phyloP scores from a whole-genome alignment of 2,797 vertebrate species.

The Typhlichthys subterraneus region DNA sequence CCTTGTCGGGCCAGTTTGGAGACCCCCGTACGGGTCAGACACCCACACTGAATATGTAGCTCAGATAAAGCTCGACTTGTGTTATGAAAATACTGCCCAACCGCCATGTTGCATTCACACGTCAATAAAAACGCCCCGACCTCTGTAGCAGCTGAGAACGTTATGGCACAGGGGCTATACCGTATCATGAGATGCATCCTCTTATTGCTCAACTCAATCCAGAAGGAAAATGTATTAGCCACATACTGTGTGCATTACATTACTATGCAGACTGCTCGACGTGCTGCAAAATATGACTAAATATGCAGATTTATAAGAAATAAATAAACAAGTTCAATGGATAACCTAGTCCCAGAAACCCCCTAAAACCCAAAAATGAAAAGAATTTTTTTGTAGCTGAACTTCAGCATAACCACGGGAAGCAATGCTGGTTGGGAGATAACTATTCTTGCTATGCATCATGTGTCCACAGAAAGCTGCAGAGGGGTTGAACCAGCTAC shows the following conservation, averaged over 20 bases:
- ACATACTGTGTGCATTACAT: too few relatives aligned
- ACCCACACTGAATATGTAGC: slow-evolving; percentile 36
- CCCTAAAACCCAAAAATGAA: neutral
- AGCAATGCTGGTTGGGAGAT: slow-evolving; percentile 45
- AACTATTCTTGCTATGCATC: slow-evolving; percentile 67
- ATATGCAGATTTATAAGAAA: too few relatives aligned
- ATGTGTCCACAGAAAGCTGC: slow-evolving; percentile 52
- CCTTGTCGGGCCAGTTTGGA: slow-evolving; percentile 49
- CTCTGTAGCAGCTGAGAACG: slow-evolving; percentile 15
- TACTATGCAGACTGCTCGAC: too few relatives aligned
- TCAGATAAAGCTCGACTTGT: slow-evolving; percentile 10
- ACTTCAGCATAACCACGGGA: slow-evolving; percentile 36
- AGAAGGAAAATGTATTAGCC: too few relatives aligned
- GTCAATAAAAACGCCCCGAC: neutral
- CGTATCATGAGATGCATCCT: too few relatives aligned
- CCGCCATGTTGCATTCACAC: slow-evolving; percentile 11
- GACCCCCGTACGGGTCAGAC: slow-evolving; percentile 60
- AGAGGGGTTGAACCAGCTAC: slow-evolving; percentile 52
- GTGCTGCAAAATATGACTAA: too few relatives aligned
- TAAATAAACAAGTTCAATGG: too few relatives aligned
- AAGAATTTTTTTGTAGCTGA: slow-evolving; percentile 36
- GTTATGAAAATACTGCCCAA: slow-evolving; percentile 28
- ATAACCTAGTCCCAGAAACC: too few relatives aligned
- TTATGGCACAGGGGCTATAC: neutral
- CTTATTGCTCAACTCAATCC: too few relatives aligned